phyloP scores from a whole-genome alignment of 2,888 invertebrate genomes.

The Limnephilus lunatus region DNA sequence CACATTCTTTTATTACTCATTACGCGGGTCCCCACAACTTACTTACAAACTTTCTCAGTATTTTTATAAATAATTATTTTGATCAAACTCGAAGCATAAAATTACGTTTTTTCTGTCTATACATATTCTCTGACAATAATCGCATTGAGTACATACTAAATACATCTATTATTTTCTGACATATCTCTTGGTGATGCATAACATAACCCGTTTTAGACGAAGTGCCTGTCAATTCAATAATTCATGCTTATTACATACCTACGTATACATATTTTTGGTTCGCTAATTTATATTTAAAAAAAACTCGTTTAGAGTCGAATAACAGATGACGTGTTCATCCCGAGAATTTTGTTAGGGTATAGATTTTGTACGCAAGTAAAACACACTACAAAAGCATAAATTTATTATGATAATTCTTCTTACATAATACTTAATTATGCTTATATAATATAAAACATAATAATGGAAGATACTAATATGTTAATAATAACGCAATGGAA shows the following conservation, averaged over 20 bases:
- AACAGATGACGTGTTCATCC: conserved; percentile 2
- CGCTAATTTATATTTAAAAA: not conserved
- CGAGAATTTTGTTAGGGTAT: not conserved
- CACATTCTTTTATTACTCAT: not conserved
- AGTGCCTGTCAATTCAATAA: not conserved
- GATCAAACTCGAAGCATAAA: not conserved
- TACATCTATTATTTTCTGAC: not conserved
- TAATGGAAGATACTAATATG: too few relatives aligned
- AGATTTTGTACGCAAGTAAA: not conserved
- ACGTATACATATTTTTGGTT: not conserved
- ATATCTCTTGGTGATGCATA: not conserved
- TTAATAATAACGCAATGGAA: too few relatives aligned
- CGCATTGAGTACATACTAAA: not conserved
- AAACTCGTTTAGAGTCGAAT: not conserved
- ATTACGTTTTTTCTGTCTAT: not conserved
- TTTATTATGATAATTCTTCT: not conserved
- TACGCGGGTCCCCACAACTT: not conserved
- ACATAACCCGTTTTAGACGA: not conserved
- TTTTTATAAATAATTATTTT: not conserved
- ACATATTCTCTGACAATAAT: not conserved
- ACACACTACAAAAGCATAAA: not conserved
- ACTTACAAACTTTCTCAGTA: not conserved
- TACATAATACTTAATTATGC: too few relatives aligned
- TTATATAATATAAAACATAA: too few relatives aligned
- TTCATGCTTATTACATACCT: not conserved